These are phyloP conservation scores for Numida meleagris DNA, from an alignment of 2,113 vertebrate species.

Conservation along the genomic window DNA sequence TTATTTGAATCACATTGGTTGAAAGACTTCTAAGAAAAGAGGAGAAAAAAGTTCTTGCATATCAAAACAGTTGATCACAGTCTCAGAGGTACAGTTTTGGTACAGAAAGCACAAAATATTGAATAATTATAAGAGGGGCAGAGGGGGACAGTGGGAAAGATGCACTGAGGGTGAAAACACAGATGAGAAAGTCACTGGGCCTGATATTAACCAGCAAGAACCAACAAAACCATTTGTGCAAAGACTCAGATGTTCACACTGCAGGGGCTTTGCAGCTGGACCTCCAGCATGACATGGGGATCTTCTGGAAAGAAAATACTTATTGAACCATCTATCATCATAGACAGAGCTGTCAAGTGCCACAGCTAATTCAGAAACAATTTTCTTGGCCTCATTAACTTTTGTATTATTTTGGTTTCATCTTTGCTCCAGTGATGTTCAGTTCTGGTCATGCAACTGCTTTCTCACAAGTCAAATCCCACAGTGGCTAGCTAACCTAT, in stretches of 20 bases:
- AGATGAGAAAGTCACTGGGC: not conserved
- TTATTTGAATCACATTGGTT: accelerated
- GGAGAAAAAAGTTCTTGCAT: not conserved
- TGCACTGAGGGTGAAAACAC: not conserved
- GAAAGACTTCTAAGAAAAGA: not conserved
- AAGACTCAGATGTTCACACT: not conserved
- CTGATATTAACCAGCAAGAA: not conserved
- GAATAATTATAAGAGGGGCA: not conserved
- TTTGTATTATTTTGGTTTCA: not conserved
- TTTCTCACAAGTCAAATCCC: not conserved
- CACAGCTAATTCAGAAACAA: not conserved
- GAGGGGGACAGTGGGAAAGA: not conserved
- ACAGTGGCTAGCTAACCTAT: not conserved
- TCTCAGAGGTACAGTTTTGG: not conserved
- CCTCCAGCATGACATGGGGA: not conserved
- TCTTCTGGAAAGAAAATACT: not conserved
- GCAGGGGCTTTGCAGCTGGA: not conserved
- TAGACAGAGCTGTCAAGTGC: not conserved
- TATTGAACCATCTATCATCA: not conserved
- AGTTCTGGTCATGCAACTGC: not conserved
- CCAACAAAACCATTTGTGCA: not conserved
- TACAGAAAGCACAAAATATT: not conserved
- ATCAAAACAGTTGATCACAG: not conserved
- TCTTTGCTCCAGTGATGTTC: not conserved
- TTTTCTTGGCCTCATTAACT: not conserved